Conservation (phyloP, 2,888 invertebrate genomes). For the Schizaphis graminum region DNA sequence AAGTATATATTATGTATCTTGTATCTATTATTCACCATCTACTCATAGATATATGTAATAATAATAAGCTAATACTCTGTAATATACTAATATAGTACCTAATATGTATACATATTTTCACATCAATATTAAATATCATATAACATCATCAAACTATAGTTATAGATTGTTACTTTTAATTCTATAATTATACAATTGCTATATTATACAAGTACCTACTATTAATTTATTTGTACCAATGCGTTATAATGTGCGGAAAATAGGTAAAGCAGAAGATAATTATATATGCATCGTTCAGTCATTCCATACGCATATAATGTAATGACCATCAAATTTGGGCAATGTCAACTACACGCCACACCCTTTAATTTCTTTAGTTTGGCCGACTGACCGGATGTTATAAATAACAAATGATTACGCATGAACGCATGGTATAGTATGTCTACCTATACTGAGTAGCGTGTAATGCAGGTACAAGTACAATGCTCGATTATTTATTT, state of each 20-base stretch:
- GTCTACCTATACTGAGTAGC: not conserved
- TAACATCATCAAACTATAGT: not conserved
- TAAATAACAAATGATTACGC: not conserved
- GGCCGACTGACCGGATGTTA: conserved; percentile 33
- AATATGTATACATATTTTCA: not conserved
- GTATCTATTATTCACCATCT: not conserved
- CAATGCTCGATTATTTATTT: not conserved
- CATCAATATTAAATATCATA: not conserved
- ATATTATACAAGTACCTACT: not conserved
- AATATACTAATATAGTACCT: too few species aligned
- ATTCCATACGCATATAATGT: not conserved
- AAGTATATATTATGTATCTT: not conserved
- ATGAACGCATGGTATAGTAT: not conserved
- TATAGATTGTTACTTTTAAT: not conserved
- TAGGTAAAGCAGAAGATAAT: not conserved
- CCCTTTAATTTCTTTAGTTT: conserved; percentile 40
- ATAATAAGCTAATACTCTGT: not conserved
- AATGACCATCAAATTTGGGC: conserved; percentile 54
- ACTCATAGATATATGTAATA: not conserved
- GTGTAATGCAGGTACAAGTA: not conserved
- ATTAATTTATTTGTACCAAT: not conserved
- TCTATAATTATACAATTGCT: not conserved
- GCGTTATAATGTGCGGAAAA: not conserved
- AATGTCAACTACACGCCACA: conserved; percentile 46
- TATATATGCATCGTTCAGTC: not conserved